A percentile compares a stretch with the other conserved stretches of the same genome.
phyloP scores from a whole-genome alignment of 2,888 invertebrate species.

The Plutella xylostella region DNA sequence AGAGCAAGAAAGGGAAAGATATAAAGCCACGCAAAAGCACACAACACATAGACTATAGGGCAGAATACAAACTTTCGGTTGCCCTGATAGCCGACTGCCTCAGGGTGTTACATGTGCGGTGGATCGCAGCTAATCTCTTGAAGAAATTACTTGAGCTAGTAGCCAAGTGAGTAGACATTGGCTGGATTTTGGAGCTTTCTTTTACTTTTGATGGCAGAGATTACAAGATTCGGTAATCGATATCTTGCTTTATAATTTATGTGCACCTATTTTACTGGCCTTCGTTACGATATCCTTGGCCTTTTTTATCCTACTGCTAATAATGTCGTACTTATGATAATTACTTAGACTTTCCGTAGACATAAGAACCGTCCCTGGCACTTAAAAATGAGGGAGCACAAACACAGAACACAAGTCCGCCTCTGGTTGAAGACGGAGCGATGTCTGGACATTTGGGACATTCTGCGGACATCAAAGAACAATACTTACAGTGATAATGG shows the following conservation, averaged over 20 bases:
- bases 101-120: conserved; percentile 37
- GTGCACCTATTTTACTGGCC: too few relatives aligned
- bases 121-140: conserved; percentile 44
- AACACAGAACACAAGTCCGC: conserved; percentile 28
- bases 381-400: conserved; percentile 44
- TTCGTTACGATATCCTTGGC: too few relatives aligned
- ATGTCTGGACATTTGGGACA: conserved; percentile 48
- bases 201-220: too few relatives aligned
- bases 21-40: background rate
- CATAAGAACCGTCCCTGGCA: conserved; percentile 49
- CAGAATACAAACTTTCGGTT: conserved; percentile 37
- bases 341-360: conserved; percentile 25
- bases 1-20: background rate
- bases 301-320: too few relatives aligned
- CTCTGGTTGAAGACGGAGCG: conserved; percentile 41
- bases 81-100: conserved; percentile 42
- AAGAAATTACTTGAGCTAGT: conserved; percentile 37
- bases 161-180: conserved; percentile 30
- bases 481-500: too few relatives aligned
- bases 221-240: too few relatives aligned
- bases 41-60: conserved; percentile 6
- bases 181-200: too few relatives aligned
- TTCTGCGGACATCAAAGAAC: conserved; percentile 31
- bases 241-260: too few relatives aligned
- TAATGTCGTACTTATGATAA: too few relatives aligned